Evolutionary conservation across 2,113 vertebrate species (phyloP), one percentile per base, ranked within the genome.

Genomic region (Rafetus swinhoei): DNA sequence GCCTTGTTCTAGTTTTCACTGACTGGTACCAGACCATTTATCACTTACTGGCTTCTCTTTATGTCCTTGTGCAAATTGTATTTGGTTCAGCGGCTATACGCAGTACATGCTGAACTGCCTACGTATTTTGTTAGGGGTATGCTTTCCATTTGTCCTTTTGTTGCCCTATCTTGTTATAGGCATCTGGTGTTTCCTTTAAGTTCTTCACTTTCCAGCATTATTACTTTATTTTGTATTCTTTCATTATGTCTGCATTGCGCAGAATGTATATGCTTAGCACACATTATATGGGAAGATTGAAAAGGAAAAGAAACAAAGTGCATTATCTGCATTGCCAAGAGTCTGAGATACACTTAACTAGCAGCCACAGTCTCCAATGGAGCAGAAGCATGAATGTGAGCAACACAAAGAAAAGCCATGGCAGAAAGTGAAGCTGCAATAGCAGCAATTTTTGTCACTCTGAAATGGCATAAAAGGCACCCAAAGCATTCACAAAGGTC

Each of bases 401-500:
- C 82, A 94, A 93, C 35, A 77, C 88, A 93, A 90, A 94, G 60
- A 45, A 87, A 87, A 92, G 84, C 13, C 45, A 85, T 45, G 29
- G 39, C 81, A 94, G 53, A 94, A 94, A 87, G 87, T 89, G 84
- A 14, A 95, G 90, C 79, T 93, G 69, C 56, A 93, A 24, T 93
- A 95, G 89, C 55, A 81, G 83, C 90, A 87, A 29, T 1, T 94
- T 95, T 93, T 95, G 11, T 86, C 0, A 35, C 60, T 95, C 79
- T 84, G 85, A 90, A 96, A 95, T 90, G 93, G 82, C 81, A 72
- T 39, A 95, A 90, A 92, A 95, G 50, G 91, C 93, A 95, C 94
- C 74, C 88, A 93, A 93, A 93, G 88, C 59, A 95, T 90, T 95
- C 92, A 90, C 79, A 97, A 92, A 97, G 88, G 93, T 94, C 93